Conservation (phyloP, 2,888 invertebrate species). For the Hydrotaea cyrtoneurina region DNA sequence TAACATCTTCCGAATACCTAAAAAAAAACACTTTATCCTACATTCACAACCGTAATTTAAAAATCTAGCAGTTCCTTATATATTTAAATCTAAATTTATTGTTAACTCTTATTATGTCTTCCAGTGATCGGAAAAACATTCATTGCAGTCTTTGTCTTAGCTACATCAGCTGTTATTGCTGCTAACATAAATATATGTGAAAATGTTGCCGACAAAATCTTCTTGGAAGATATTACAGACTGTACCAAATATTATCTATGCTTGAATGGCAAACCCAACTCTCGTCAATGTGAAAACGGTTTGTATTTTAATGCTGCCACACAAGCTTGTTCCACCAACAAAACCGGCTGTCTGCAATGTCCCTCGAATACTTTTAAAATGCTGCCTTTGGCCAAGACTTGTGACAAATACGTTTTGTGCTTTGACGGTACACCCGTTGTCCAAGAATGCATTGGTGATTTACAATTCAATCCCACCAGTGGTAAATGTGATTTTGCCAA, state of each 20-base stretch:
- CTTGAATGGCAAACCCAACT: constrained; percentile 44
- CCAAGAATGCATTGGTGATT: constrained; percentile 66
- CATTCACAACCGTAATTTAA: too few relatives aligned
- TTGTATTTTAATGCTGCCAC: constrained; percentile 60
- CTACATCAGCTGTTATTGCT: background rate
- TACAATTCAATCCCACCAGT: constrained; percentile 69
- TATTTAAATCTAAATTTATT: too few relatives aligned
- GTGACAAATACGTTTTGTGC: constrained; percentile 70
- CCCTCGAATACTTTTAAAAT: constrained; percentile 26
- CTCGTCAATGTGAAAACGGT: constrained; percentile 58
- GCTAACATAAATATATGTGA: constrained; percentile 68
- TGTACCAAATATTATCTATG: constrained; percentile 68
- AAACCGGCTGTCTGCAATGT: constrained; percentile 55
- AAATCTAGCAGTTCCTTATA: too few relatives aligned
- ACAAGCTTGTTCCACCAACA: constrained; percentile 62
- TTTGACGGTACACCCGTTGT: constrained; percentile 63
- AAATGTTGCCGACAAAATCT: constrained; percentile 67
- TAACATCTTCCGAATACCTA: too few relatives aligned
- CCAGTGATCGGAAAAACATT: background rate
- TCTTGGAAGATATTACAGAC: constrained; percentile 66
- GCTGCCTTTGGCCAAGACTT: constrained; percentile 66
- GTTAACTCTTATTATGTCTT: background rate
- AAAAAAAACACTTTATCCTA: too few relatives aligned
- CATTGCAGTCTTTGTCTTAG: background rate
- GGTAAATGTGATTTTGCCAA: constrained; percentile 69